Conservation (phyloP, 2,113 vertebrate species). For the Coptodon bakossiorum region DNA sequence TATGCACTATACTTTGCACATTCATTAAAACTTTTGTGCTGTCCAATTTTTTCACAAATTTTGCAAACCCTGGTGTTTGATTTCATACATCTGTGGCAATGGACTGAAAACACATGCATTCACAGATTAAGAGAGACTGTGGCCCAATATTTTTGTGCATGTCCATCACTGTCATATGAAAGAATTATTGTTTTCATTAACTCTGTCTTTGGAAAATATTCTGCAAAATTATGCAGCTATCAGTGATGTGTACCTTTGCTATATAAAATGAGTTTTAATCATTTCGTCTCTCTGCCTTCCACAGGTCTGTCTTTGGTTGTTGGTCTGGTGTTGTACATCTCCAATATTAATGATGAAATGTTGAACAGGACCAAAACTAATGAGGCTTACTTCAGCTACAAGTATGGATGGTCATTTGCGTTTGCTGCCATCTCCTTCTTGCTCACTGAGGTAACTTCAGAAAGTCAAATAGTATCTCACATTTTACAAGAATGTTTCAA, state of each 20-base stretch:
- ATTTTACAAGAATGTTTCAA: not conserved
- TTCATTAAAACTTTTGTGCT: not conserved
- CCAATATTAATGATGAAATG: constrained; percentile 90
- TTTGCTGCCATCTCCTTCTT: constrained; percentile 91
- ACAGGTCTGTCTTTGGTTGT: constrained; percentile 87
- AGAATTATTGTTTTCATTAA: not conserved
- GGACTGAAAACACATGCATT: not conserved
- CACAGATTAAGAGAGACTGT: not conserved
- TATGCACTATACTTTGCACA: not conserved
- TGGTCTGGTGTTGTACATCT: constrained; percentile 89
- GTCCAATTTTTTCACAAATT: not conserved
- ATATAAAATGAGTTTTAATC: not conserved
- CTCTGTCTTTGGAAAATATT: not conserved
- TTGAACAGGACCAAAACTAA: constrained; percentile 85
- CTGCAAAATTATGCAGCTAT: not conserved
- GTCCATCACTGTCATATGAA: not conserved
- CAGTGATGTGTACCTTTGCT: not conserved
- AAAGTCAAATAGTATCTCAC: not conserved
- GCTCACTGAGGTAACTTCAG: constrained; percentile 81
- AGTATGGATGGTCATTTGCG: constrained; percentile 89
- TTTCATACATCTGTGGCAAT: not conserved
- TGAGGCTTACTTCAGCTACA: constrained; percentile 86
- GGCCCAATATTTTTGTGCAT: not conserved
- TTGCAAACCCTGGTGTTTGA: not conserved
- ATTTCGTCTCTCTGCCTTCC: not conserved